Conservation (phyloP, 2,888 invertebrate genomes). For the Drosophila emarginata region DNA sequence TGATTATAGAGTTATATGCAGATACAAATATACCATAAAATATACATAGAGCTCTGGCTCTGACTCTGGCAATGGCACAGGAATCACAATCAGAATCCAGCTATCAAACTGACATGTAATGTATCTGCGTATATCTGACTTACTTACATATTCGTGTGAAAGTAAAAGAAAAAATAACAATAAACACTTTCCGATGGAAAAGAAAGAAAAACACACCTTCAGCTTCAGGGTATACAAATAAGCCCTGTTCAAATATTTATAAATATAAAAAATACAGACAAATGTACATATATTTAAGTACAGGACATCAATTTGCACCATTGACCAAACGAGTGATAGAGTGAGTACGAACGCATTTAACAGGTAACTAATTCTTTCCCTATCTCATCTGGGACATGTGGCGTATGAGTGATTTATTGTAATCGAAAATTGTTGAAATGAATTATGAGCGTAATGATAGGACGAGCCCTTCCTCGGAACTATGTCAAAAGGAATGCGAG, state of each 20-base stretch:
- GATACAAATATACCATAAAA: constrained; percentile 39
- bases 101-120: constrained; percentile 59
- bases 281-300: not conserved
- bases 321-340: constrained; percentile 33
- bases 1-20: not conserved
- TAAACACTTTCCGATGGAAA: constrained; percentile 13
- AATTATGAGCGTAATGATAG: constrained; percentile 37
- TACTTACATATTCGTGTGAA: constrained; percentile 30
- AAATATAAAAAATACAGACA: constrained; percentile 38
- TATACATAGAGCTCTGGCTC: constrained; percentile 34
- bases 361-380: constrained; percentile 41
- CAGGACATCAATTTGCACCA: constrained; percentile 48
- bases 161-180: constrained; percentile 18
- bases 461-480: not conserved
- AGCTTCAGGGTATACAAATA: constrained; percentile 38
- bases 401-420: constrained; percentile 50
- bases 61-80: constrained; percentile 19
- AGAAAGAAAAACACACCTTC: not conserved
- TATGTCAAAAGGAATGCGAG: constrained; percentile 15
- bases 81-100: constrained; percentile 34
- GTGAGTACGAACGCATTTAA: constrained; percentile 34
- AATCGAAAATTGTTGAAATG: constrained; percentile 38
- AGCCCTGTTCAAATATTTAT: constrained; percentile 57
- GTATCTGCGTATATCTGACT: constrained; percentile 30
- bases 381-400: constrained; percentile 25